Conservation (phyloP, 2,888 invertebrate genomes). For the Diplolepis rosae region DNA sequence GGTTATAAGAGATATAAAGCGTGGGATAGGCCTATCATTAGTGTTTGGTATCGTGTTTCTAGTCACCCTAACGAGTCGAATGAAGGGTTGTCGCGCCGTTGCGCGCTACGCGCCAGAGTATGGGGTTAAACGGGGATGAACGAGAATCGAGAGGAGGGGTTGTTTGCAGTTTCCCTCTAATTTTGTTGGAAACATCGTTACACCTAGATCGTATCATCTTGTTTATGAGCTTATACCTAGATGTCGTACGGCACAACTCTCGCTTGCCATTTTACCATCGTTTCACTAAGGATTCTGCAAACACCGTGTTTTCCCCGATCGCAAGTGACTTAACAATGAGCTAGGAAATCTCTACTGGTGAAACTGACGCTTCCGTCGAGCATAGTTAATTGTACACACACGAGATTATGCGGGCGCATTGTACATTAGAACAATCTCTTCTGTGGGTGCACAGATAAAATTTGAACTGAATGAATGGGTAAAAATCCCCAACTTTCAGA, state of each 20-base stretch:
- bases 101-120: slow-evolving; percentile 45
- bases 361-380: not conserved
- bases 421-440: not conserved
- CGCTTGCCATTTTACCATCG: slow-evolving; percentile 22
- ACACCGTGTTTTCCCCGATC: not conserved
- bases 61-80: slow-evolving; percentile 67
- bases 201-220: slow-evolving; percentile 67
- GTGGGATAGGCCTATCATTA: slow-evolving; percentile 67
- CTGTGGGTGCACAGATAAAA: not conserved
- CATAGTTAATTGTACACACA: not conserved
- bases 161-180: slow-evolving; percentile 70
- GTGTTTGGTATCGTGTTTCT: slow-evolving; percentile 66
- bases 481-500: not conserved
- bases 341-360: not conserved
- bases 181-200: slow-evolving; percentile 69
- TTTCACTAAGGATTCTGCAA: not conserved
- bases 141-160: slow-evolving; percentile 63
- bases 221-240: slow-evolving; percentile 64
- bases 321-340: not conserved
- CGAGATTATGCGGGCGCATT: not conserved
- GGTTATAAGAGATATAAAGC: slow-evolving; percentile 54
- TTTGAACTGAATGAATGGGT: too few relatives aligned
- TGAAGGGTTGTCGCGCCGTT: slow-evolving; percentile 66
- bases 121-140: slow-evolving; percentile 63
- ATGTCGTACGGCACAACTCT: slow-evolving; percentile 53